Evolutionary conservation across 2,113 vertebrate species (phyloP), one percentile per base, ranked within the genome.

Genomic region (Panthera leo): DNA sequence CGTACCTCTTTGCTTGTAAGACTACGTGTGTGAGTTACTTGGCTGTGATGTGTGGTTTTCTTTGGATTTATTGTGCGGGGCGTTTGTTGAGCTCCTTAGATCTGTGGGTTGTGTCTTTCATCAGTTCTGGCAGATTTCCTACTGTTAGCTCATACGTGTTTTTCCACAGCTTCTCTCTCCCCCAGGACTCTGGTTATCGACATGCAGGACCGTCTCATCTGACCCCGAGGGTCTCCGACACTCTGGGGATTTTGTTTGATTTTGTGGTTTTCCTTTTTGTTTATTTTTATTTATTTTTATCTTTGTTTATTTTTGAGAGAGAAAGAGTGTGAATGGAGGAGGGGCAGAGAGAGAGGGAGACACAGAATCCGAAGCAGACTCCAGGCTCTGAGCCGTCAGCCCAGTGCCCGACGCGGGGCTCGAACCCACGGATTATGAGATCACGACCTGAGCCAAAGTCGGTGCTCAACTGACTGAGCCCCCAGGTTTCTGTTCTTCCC

Each of bases 141-240:
- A n/a, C 34, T 13, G 6, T 18, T 29, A 16, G 9, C 8, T 14
- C 39, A 2, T 19, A 3, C 15, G 31, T 1, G 23, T 19, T 2
- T 48, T 21, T 48, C 55, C 29, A 4, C 12, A 9, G 2, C 85
- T 55, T 39, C 12, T 85, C 4, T 12, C 3, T 1, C 4, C 13
- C 27, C 45, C 53, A 29, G 48, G 39, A 39, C 5, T 21, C 13
- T 29, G 36, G 65, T 15, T 34, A 16, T 18, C 48, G 34, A 0
- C 23, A 18, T 3, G 7, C 29, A 5, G 39, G 29, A 21, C 67
- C 29, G 3, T 16, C 25, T 31, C 5, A 5, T 0, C 10, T 86
- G 45, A 73, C 18, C 45, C 75, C 42, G 5, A 27, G 27, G 88
- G 23, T 58, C 55, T 75, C 55, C 53, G 45, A 18, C 21, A 16